These are phyloP conservation scores for Rhinogobius similis DNA, from an alignment of 2,113 vertebrate genomes.

Conservation along the genomic window DNA sequence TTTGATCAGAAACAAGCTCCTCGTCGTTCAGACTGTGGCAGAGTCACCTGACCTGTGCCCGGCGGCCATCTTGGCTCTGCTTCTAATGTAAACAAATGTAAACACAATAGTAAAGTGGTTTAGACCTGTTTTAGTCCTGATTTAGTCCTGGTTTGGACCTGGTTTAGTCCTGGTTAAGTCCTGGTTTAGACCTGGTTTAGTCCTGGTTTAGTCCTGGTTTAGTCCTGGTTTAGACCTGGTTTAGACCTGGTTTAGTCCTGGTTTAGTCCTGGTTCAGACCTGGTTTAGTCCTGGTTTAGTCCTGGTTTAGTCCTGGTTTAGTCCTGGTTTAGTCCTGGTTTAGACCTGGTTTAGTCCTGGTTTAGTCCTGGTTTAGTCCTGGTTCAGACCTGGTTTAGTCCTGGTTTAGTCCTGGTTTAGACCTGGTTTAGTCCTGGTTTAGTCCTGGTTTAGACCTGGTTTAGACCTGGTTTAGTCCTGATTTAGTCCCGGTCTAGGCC, in stretches of 20 bases:
- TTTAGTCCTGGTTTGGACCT: neutral
- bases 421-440: too few relatives aligned
- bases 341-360: neutral
- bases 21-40: too few relatives aligned
- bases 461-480: too few relatives aligned
- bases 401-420: neutral
- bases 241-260: neutral
- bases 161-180: neutral
- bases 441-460: too few relatives aligned
- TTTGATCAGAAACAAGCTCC: too few relatives aligned
- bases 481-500: too few relatives aligned
- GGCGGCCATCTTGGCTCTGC: too few relatives aligned
- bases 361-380: neutral
- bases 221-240: neutral
- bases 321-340: neutral
- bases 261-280: neutral
- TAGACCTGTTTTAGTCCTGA: neutral
- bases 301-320: slow-evolving; percentile 3
- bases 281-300: neutral
- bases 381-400: neutral
- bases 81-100: too few relatives aligned
- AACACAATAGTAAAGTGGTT: too few relatives aligned
- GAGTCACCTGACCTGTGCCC: too few relatives aligned
- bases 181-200: neutral
- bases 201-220: neutral